These are phyloP conservation scores for Puntigrus tetrazona DNA, from an alignment of 2,113 vertebrate species.

Conservation along the genomic window DNA sequence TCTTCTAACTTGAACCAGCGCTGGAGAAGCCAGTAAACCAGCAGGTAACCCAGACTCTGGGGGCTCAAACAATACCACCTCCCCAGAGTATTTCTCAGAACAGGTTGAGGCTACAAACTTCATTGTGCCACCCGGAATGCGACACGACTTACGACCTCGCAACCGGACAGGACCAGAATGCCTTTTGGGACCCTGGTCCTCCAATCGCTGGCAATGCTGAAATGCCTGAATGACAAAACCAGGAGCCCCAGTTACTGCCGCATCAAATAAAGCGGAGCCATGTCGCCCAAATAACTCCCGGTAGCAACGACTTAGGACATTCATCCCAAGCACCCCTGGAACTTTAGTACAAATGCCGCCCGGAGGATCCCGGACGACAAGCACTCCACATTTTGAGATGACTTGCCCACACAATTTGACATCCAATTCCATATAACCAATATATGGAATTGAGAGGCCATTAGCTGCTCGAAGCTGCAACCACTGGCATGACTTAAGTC, in stretches of 20 bases:
- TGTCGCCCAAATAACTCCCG: too few species aligned
- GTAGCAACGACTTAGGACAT: too few species aligned
- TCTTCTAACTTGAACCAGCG: neutral
- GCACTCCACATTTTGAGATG: neutral
- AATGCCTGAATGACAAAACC: neutral
- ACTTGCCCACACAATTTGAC: slow-evolving; percentile 8
- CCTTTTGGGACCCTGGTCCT: neutral
- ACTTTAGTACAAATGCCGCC: neutral
- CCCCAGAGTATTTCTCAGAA: neutral
- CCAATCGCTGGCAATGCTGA: slow-evolving; percentile 6
- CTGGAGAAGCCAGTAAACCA: neutral
- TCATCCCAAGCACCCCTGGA: neutral
- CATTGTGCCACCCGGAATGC: neutral
- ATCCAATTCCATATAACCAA: slow-evolving; percentile 45
- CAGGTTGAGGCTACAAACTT: slow-evolving; percentile 33
- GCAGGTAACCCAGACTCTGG: neutral
- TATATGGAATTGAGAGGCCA: slow-evolving; percentile 33
- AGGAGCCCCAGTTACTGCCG: neutral
- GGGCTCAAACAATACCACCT: neutral
- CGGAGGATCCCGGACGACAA: slow-evolving; percentile 34
- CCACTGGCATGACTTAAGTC: slow-evolving; percentile 15
- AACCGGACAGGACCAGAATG: neutral
- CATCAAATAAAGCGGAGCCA: neutral
- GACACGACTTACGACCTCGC: neutral
- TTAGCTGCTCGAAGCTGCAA: slow-evolving; percentile 12